Base-by-base conservation (phyloP, 2,888 invertebrate genomes). In the Rhamphomyia laevipes region DNA sequence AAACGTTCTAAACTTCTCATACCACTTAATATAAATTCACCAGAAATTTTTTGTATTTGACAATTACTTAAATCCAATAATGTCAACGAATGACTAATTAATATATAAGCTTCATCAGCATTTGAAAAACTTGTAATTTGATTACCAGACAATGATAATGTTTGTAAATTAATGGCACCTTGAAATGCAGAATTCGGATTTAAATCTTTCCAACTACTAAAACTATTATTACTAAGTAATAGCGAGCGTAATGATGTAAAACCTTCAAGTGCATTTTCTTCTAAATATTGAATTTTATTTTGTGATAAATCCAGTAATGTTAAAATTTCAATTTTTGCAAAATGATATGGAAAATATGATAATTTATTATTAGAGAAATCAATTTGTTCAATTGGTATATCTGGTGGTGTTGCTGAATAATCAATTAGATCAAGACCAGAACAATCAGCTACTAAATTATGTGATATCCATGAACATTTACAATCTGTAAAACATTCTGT, bases 111-210 rank as follows among this genome's bases (percentile, higher is more conserved):
- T 44, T 71, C 69, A 16, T 73, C 73, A 42, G 72, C 68, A 55
- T 70, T 73, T 1, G 71, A 73, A 60, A 82, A 72, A 35, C 69
- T 72, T 37, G 59, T 64, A 38, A 86, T 67, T 33, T 73, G 74
- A 65, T 86, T 86, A 44, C 73, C 67, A 1, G 81, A 79, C n/a
- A 86, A 65, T 54, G 79, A 76, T n/a, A 86, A 65, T 38, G 69
- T 72, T 58, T 72, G 73, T 44, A 86, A 66, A 44, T 70, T 77
- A 0, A 63, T 63, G 1, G 76, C 72, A 50, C 72, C 70, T 46
- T 63, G 58, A 21, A 80, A 68, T 2, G 77, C 70, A 27, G 72
- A 65, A 51, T 73, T 74, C 1, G 80, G 76, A 61, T 73, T 74
- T 35, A 83, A 64, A 43, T 74, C 73, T 3, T 69, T 57, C 81